Evolutionary conservation across 2,797 vertebrate genomes (phyloP).

Genomic region (Catamblyrhynchus diadema): DNA sequence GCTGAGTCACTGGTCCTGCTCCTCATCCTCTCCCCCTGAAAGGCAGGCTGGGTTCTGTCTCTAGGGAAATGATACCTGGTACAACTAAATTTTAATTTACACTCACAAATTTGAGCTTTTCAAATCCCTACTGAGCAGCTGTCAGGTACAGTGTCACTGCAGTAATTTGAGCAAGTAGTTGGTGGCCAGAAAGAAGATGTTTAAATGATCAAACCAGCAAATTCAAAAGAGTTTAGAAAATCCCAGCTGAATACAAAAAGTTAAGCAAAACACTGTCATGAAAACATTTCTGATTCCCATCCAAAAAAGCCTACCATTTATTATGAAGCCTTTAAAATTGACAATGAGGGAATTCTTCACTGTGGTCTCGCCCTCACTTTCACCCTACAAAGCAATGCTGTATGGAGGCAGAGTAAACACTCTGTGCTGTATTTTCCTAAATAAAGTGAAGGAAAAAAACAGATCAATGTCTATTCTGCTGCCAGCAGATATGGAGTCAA

Average conservation of each 20-base stretch:
- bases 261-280: slow-evolving; percentile 59
- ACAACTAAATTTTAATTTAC: background rate
- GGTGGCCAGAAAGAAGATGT: background rate
- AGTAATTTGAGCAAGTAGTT: background rate
- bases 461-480: slow-evolving; percentile 67
- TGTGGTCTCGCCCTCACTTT: slow-evolving; percentile 69
- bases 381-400: slow-evolving; percentile 68
- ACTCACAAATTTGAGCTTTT: background rate
- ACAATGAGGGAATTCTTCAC: slow-evolving; percentile 71
- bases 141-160: background rate
- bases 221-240: slow-evolving; percentile 25
- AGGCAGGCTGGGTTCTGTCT: background rate
- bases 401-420: slow-evolving; percentile 69
- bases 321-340: slow-evolving; percentile 66
- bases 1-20: background rate
- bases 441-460: slow-evolving; percentile 58
- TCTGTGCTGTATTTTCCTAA: slow-evolving; percentile 66
- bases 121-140: background rate
- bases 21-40: background rate
- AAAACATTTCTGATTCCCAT: slow-evolving; percentile 66
- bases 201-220: background rate
- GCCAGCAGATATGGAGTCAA: slow-evolving; percentile 70
- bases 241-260: slow-evolving; percentile 46
- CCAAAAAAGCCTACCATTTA: slow-evolving; percentile 60
- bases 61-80: background rate